A percentile compares a stretch with the other conserved stretches of the same genome.
phyloP scores from a whole-genome alignment of 2,888 invertebrate species.

The Cyaniris semiargus region DNA sequence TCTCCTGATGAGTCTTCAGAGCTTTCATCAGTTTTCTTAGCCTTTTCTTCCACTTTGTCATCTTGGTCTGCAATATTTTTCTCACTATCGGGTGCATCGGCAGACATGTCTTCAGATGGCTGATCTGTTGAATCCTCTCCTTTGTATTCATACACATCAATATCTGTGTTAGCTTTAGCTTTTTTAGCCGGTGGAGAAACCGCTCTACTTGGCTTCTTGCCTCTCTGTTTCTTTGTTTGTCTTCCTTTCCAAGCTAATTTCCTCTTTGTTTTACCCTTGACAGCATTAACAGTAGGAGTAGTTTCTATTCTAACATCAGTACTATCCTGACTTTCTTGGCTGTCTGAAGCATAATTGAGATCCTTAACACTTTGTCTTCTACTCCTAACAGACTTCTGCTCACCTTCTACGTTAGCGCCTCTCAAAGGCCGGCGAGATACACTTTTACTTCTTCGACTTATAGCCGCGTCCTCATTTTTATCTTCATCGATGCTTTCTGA shows the following conservation, averaged over 20 bases:
- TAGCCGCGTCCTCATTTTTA: slow-evolving; percentile 58
- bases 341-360: slow-evolving; percentile 62
- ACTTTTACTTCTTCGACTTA: slow-evolving; percentile 65
- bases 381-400: slow-evolving; percentile 48
- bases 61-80: slow-evolving; percentile 45
- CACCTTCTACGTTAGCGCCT: slow-evolving; percentile 54
- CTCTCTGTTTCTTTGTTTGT: slow-evolving; percentile 64
- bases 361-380: slow-evolving; percentile 60
- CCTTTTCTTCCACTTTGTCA: slow-evolving; percentile 56
- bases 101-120: slow-evolving; percentile 44
- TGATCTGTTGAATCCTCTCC: slow-evolving; percentile 60
- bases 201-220: slow-evolving; percentile 46
- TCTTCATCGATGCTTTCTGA: slow-evolving; percentile 60
- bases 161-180: slow-evolving; percentile 50
- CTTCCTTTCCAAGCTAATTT: slow-evolving; percentile 77
- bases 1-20: slow-evolving; percentile 83
- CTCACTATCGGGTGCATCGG: slow-evolving; percentile 44
- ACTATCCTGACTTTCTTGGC: slow-evolving; percentile 71
- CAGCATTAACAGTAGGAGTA: slow-evolving; percentile 46
- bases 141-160: slow-evolving; percentile 52
- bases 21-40: slow-evolving; percentile 71
- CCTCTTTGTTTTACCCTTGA: slow-evolving; percentile 63
- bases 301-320: slow-evolving; percentile 47
- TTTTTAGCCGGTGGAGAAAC: slow-evolving; percentile 61
- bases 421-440: slow-evolving; percentile 61